Evolutionary conservation across 2,888 invertebrate genomes (phyloP).

Genomic region (Tipula unca): DNA sequence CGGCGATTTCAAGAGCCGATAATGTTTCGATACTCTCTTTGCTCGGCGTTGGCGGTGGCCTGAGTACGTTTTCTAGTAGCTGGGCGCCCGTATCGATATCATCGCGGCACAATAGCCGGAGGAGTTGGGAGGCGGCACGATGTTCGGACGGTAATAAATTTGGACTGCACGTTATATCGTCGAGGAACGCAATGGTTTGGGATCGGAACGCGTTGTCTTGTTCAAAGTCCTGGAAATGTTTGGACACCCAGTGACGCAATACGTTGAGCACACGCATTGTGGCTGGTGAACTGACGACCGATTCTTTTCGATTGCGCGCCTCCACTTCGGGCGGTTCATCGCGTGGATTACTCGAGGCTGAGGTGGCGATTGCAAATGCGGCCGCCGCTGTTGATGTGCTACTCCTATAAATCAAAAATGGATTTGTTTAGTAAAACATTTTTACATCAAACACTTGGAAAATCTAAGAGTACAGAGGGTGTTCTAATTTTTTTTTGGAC

Average conservation of each 20-base stretch:
- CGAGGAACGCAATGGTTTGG: slow-evolving; percentile 75
- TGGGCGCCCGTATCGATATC: slow-evolving; percentile 56
- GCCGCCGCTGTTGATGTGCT: slow-evolving; percentile 80
- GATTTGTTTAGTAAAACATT: background rate
- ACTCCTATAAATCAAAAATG: slow-evolving; percentile 47
- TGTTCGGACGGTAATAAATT: slow-evolving; percentile 80
- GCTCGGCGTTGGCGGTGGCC: slow-evolving; percentile 58
- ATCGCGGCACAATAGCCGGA: slow-evolving; percentile 67
- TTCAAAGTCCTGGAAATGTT: slow-evolving; percentile 84
- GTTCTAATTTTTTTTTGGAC: background rate
- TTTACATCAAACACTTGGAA: background rate
- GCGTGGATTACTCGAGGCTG: slow-evolving; percentile 74
- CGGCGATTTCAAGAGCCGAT: slow-evolving; percentile 84
- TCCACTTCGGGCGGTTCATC: slow-evolving; percentile 45
- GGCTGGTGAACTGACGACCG: slow-evolving; percentile 83
- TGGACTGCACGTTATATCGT: slow-evolving; percentile 77
- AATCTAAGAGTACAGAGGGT: background rate
- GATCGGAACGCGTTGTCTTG: slow-evolving; percentile 62
- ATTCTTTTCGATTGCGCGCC: slow-evolving; percentile 53
- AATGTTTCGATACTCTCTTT: slow-evolving; percentile 78
- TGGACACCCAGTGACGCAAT: slow-evolving; percentile 83
- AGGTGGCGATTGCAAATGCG: slow-evolving; percentile 87
- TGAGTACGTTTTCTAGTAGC: slow-evolving; percentile 60
- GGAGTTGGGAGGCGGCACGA: slow-evolving; percentile 75
- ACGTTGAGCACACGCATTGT: slow-evolving; percentile 89